Evolutionary conservation across 2,113 vertebrate genomes (phyloP), one percentile per base, ranked within the genome.

Genomic region (Chunga burmeisteri): DNA sequence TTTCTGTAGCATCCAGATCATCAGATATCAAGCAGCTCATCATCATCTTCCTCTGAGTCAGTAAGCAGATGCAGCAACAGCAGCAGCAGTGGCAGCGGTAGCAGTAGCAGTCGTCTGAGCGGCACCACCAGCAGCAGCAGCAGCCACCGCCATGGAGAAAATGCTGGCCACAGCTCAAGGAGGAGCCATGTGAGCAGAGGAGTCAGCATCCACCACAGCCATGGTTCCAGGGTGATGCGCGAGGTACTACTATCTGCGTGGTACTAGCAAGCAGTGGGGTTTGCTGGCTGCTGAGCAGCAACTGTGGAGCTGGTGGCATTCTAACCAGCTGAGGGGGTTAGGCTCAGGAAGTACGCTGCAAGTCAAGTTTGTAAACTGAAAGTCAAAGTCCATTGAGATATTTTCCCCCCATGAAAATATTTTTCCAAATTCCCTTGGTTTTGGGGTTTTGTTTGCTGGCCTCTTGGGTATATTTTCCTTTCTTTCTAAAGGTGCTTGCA

Each of bases 41-140:
- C 47, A 0, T 93, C 97, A 20, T 92, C 96, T 67, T 96, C 96
- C 40, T 96, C 96, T n/a, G 92, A 93, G 44, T 25, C 26, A 0
- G 86, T 62, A 68, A 93, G 90, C 74, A 84, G 55, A 27, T 36
- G 29, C 58, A 74, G 56, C 16, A 90, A 46, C 40, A 95, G 71
- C 32, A 93, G 71, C 71, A 65, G 58, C 44, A 47, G 42, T 3
- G 42, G 22, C 49, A 53, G 70, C 47, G 91, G 49, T 10, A 81
- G 65, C 16, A 91, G 55, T 1, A 72, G 59, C 32, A 84, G 75
- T 10, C 44, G 7, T 16, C 36, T 14, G 2, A 65, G 80, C 34
- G 29, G 50, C 36, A 88, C 47, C 25, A 75, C 61, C 10, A 77
- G 85, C 55, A 89, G 85, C 62, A 94, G 88, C 34, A 88, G 38